Base-by-base conservation (phyloP, 2,888 invertebrate species). In the Pycnomerus fuliginosus region DNA sequence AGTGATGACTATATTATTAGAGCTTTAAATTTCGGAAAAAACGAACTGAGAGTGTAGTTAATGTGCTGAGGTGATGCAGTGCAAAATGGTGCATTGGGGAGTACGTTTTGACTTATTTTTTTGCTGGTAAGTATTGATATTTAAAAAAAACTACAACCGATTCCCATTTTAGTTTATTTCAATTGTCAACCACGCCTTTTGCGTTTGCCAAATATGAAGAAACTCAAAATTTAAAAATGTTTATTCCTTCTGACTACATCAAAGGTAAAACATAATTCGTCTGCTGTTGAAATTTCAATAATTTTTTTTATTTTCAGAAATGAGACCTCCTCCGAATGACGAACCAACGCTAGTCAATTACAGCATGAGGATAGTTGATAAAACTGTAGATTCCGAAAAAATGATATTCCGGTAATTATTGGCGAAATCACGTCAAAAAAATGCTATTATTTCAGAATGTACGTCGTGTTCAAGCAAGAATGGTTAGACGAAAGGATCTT, bases 321-420 rank as follows among this genome's bases (percentile, higher is more conserved):
- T 88, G 71, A 80, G 87, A 55, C 88, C 89, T 12, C 87, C 87
- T 8, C 75, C 75, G 40, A 83, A 82, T 62, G 84, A 84, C 28
- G 80, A 81, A 45, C 87, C 88, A 20, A 84, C 89, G 40, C 75
- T 80, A 52, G 85, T 90, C 25, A 85, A 87, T 62, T 87, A 88
- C 72, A 85, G 86, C 62, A 85, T 90, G 65, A 87, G 85, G 68
- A 85, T 90, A 23, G 87, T 90, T 50, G 90, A 90, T 68, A 88
- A 90, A 48, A 90, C 89, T 13, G 89, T 90, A 55, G 90, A 89
- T 65, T 88, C 90, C 48, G 88, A 89, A 73, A 88, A 90, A 62
- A 90, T 90, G 90, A 89, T 89, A 71, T 88, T 90, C 72, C 82
- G 89, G 89, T 87, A 75, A 75, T 52, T 11, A 4, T 1, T 15